Evolutionary conservation across 2,888 invertebrate species (phyloP).

Genomic region (Clostera curtula): DNA sequence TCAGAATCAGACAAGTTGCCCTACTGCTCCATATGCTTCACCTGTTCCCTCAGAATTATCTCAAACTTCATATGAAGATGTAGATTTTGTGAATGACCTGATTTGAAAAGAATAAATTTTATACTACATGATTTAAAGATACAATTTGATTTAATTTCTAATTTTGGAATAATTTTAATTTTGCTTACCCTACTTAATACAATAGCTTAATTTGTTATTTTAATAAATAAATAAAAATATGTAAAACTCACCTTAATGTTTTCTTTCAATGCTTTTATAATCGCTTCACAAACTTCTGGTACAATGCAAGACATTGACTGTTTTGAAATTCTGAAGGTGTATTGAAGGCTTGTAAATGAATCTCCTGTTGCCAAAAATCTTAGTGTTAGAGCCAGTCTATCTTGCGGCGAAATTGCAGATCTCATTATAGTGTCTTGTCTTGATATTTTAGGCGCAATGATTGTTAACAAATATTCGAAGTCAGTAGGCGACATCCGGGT

Average conservation of each 20-base stretch:
- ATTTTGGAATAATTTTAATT: conserved; percentile 7
- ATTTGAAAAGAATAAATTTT: conserved; percentile 6
- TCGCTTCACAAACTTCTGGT: background rate
- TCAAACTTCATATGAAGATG: conserved; percentile 12
- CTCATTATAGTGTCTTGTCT: conserved; percentile 10
- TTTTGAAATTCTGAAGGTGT: background rate
- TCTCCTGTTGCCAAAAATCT: background rate
- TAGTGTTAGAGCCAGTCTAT: conserved; percentile 4
- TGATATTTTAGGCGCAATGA: conserved; percentile 9
- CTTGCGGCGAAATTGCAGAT: conserved; percentile 9
- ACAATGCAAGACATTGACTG: background rate
- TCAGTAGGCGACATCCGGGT: conserved; percentile 12
- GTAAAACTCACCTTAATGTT: background rate
- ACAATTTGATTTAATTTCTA: conserved; percentile 7
- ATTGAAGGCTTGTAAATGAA: background rate
- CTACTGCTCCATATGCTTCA: conserved; percentile 11
- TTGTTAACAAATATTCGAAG: conserved; percentile 12
- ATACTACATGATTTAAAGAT: conserved; percentile 1
- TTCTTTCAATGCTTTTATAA: background rate
- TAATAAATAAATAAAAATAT: conserved; percentile 10
- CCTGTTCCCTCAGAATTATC: conserved; percentile 10
- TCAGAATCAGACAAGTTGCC: conserved; percentile 10
- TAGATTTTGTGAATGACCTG: conserved; percentile 12
- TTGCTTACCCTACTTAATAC: conserved; percentile 7
- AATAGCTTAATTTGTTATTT: conserved; percentile 6